These are phyloP conservation scores for Philaethria dido DNA, from an alignment of 2,888 invertebrate genomes.

Conservation along the genomic window DNA sequence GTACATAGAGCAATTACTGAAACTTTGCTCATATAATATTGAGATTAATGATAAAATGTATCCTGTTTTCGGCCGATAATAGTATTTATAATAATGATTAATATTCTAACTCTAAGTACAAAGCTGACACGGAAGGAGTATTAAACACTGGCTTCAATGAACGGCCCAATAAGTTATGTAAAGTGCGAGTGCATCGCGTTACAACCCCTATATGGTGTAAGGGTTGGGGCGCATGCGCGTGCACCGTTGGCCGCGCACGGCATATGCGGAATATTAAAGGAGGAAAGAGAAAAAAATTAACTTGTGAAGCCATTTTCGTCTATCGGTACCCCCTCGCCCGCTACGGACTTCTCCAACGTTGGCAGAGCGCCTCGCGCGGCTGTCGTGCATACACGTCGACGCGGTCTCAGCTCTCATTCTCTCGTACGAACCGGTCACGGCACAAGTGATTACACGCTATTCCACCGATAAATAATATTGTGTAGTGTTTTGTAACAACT, in stretches of 20 bases:
- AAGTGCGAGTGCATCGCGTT: conserved; percentile 82
- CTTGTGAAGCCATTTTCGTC: conserved; percentile 84
- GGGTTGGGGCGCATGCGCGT: conserved; percentile 79
- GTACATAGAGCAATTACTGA: conserved; percentile 30
- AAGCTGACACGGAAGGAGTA: conserved; percentile 79
- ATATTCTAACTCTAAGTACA: conserved; percentile 68
- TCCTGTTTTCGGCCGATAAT: conserved; percentile 56
- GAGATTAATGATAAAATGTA: conserved; percentile 65
- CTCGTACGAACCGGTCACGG: conserved; percentile 60
- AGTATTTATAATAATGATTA: conserved; percentile 71
- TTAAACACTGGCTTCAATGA: conserved; percentile 81
- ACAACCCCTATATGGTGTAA: conserved; percentile 73
- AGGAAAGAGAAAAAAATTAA: conserved; percentile 84
- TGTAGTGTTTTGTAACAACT: conserved; percentile 64
- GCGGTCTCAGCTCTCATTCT: conserved; percentile 43
- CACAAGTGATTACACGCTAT: conserved; percentile 65
- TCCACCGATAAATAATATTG: conserved; percentile 64
- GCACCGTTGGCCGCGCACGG: conserved; percentile 76
- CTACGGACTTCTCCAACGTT: conserved; percentile 70
- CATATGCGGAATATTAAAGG: conserved; percentile 84
- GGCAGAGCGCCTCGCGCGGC: conserved; percentile 73
- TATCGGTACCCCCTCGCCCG: conserved; percentile 77
- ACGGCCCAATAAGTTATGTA: conserved; percentile 82
- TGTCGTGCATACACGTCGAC: conserved; percentile 62
- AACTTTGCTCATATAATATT: conserved; percentile 50